Percentiles rank a stretch among this genome's conserved stretches.
Conservation (phyloP, 2,113 vertebrate genomes). For the Raja brachyura region DNA sequence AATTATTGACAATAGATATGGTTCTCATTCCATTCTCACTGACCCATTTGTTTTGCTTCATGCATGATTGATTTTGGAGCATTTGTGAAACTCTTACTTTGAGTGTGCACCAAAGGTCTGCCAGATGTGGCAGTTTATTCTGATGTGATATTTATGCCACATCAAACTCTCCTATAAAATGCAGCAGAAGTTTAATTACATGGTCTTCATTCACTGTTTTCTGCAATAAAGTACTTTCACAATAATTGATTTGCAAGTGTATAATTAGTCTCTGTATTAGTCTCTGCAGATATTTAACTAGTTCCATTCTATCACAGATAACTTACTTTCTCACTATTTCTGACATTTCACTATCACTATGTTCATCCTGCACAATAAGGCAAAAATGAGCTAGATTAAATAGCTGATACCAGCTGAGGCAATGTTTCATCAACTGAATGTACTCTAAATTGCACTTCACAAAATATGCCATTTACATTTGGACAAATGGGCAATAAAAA, state of each 20-base stretch:
- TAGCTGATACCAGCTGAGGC: neutral
- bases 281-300: neutral
- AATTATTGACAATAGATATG: neutral
- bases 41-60: neutral
- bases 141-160: neutral
- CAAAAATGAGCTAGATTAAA: neutral
- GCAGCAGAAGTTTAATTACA: neutral
- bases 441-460: conserved; percentile 1
- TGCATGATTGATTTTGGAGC: neutral
- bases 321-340: neutral
- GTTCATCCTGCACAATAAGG: neutral
- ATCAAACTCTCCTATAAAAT: conserved; percentile 12
- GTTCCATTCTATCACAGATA: neutral
- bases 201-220: neutral
- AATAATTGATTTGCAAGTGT: neutral
- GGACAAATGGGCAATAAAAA: neutral
- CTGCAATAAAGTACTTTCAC: neutral
- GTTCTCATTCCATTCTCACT: neutral
- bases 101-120: neutral
- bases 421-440: neutral
- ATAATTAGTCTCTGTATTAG: neutral
- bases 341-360: neutral
- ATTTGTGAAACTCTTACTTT: neutral
- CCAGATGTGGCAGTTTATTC: conserved; percentile 12
- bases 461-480: neutral